Percentiles rank a stretch among this genome's conserved stretches.
Evolutionary conservation across 2,113 vertebrate species (phyloP).

Genomic region (Paedocypris sp.): DNA sequence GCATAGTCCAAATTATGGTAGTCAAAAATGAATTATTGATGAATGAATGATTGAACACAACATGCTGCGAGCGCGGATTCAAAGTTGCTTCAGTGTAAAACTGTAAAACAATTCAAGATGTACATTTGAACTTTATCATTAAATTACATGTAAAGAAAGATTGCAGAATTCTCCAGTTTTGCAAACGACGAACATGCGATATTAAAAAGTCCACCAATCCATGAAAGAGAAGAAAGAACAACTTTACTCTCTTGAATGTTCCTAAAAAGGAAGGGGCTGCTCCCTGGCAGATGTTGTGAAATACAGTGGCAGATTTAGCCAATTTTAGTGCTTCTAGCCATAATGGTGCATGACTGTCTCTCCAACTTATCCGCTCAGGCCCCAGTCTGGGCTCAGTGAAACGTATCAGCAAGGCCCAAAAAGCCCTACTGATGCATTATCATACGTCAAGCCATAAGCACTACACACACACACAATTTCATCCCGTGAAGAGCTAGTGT

Average conservation of each 20-base stretch:
- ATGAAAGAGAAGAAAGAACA: constrained; percentile 23
- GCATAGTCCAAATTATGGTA: too few relatives aligned
- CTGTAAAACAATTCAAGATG: too few relatives aligned
- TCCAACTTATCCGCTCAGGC: constrained; percentile 6
- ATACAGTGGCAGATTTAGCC: constrained; percentile 44
- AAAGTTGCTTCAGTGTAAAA: too few relatives aligned
- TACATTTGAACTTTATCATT: too few relatives aligned
- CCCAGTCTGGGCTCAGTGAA: constrained; percentile 17
- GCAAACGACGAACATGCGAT: too few relatives aligned
- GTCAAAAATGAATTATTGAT: too few relatives aligned
- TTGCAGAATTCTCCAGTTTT: too few relatives aligned
- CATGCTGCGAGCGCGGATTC: too few relatives aligned
- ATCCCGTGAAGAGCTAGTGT: constrained; percentile 26
- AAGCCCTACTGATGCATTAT: constrained; percentile 10
- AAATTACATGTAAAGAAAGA: too few relatives aligned
- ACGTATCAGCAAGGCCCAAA: background rate
- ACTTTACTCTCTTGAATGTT: constrained; percentile 32
- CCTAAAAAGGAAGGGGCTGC: constrained; percentile 20
- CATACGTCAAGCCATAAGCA: constrained; percentile 9
- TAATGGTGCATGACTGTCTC: constrained; percentile 29
- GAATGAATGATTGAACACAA: too few relatives aligned
- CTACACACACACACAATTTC: constrained; percentile 12
- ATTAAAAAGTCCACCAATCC: constrained; percentile 21
- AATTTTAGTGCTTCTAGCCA: constrained; percentile 34
- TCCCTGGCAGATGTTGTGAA: constrained; percentile 42